Evolutionary conservation across 2,113 vertebrate genomes (phyloP).

Genomic region (Pterocles orientalis): DNA sequence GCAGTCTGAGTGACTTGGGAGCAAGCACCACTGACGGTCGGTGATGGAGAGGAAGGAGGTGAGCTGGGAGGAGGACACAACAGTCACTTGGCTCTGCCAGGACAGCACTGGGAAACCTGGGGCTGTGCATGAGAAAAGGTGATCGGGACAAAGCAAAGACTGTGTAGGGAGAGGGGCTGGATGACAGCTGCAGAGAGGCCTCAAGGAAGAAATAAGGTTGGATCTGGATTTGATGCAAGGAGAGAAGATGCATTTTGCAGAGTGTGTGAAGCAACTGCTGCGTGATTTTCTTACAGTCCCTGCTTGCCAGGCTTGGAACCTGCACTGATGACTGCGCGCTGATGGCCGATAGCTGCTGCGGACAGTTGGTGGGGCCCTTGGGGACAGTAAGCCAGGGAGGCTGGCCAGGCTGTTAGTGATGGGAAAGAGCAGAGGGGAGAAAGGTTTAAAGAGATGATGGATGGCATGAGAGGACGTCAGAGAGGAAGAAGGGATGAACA

Average conservation of each 20-base stretch:
- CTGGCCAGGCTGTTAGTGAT: neutral
- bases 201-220: neutral
- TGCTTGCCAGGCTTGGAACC: neutral
- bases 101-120: fast-evolving
- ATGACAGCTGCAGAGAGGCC: fast-evolving
- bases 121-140: neutral
- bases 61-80: neutral
- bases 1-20: neutral
- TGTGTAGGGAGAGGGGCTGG: neutral
- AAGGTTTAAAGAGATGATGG: neutral
- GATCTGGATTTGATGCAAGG: neutral
- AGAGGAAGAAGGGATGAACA: neutral
- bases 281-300: neutral
- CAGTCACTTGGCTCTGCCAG: neutral
- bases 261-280: neutral
- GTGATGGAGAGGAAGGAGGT: neutral
- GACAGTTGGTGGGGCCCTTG: neutral
- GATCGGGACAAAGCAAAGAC: too few relatives aligned
- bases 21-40: neutral
- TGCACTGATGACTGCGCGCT: fast-evolving
- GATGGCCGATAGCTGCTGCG: fast-evolving
- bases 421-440: neutral
- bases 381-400: neutral
- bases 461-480: neutral
- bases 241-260: neutral